Percentiles rank a stretch among this genome's conserved stretches.
phyloP scores from a whole-genome alignment of 2,113 vertebrate species.

The Dipodomys spectabilis region DNA sequence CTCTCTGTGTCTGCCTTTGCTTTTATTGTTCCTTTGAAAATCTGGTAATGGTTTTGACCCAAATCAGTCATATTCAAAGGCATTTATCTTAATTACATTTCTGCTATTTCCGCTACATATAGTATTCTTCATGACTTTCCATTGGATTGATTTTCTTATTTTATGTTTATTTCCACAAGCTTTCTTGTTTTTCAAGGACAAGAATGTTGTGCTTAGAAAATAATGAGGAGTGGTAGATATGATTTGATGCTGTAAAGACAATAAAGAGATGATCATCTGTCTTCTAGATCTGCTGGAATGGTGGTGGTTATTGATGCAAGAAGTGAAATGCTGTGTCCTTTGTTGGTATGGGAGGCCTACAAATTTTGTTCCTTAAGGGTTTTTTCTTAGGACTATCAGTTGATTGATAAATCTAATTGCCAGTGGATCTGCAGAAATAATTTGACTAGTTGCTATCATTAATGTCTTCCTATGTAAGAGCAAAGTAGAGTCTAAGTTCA shows the following conservation, averaged over 20 bases:
- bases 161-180: neutral
- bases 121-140: neutral
- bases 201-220: neutral
- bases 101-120: neutral
- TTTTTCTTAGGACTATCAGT: neutral
- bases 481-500: neutral
- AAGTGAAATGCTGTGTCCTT: neutral
- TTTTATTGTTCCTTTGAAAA: conserved; percentile 6
- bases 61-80: neutral
- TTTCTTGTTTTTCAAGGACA: neutral
- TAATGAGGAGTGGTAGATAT: neutral
- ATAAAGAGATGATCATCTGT: neutral
- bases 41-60: neutral
- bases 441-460: neutral
- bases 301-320: neutral
- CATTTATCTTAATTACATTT: neutral
- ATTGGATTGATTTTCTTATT: neutral
- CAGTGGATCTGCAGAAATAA: neutral
- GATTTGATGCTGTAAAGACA: neutral
- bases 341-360: conserved; percentile 24
- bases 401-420: conserved; percentile 8
- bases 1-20: neutral
- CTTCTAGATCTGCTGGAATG: neutral
- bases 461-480: neutral
- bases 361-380: neutral